A percentile compares a stretch with the other conserved stretches of the same genome.
Evolutionary conservation across 2,113 vertebrate species (phyloP).

Genomic region (Nyctereutes procyonoides): DNA sequence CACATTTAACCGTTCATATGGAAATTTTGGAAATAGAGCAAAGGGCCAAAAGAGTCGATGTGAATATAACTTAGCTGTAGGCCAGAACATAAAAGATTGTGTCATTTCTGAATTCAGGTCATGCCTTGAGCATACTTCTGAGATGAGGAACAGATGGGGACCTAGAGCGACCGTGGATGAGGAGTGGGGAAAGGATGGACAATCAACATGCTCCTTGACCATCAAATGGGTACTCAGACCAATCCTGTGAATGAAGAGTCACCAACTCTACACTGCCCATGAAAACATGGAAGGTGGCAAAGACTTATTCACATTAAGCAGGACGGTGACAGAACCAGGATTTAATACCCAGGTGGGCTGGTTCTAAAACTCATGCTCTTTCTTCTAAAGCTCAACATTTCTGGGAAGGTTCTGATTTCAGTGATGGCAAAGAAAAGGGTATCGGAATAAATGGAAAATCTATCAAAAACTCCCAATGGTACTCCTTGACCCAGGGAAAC

Average conservation of each 20-base stretch:
- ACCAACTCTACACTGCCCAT: not conserved
- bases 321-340: not conserved
- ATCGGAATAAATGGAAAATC: not conserved
- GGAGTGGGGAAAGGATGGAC: not conserved
- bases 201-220: not conserved
- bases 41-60: constrained; percentile 42
- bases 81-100: constrained; percentile 40
- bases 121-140: not conserved
- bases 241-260: not conserved
- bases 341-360: not conserved
- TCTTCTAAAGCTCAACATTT: not conserved
- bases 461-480: not conserved
- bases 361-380: not conserved
- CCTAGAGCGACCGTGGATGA: not conserved
- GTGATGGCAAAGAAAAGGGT: not conserved
- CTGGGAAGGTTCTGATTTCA: not conserved
- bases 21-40: constrained; percentile 57
- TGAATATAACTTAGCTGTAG: constrained; percentile 42
- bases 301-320: not conserved
- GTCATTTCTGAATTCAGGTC: not conserved
- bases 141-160: not conserved
- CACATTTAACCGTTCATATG: constrained; percentile 15
- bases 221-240: not conserved
- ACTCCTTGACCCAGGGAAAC: not conserved
- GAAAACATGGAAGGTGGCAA: not conserved